These are phyloP conservation scores for Megalops cyprinoides DNA, from an alignment of 2,797 vertebrate species.

Conservation along the genomic window DNA sequence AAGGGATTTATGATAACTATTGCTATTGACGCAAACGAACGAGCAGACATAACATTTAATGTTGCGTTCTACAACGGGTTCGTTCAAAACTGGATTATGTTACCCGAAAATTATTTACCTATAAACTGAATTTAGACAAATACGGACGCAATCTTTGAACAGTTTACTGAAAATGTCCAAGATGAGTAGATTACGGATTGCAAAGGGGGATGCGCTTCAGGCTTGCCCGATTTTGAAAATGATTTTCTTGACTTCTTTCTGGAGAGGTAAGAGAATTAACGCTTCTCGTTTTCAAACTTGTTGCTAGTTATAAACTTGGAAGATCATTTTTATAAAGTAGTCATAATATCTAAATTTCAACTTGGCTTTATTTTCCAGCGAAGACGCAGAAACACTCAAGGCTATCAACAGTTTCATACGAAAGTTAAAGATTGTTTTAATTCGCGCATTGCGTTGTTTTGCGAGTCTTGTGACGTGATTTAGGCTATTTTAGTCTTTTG, in stretches of 20 bases:
- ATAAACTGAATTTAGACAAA: constrained; percentile 25
- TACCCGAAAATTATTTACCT: constrained; percentile 4
- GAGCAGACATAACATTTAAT: constrained; percentile 17
- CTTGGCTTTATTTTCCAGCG: neutral
- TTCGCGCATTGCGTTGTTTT: neutral
- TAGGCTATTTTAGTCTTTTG: neutral
- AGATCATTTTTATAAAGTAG: neutral
- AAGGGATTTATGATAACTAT: constrained; percentile 30
- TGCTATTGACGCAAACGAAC: neutral
- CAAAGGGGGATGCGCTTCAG: constrained; percentile 47
- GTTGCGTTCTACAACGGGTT: neutral
- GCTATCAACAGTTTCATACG: neutral
- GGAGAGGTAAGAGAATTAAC: constrained; percentile 62
- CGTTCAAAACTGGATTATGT: constrained; percentile 34
- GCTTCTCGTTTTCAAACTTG: constrained; percentile 48
- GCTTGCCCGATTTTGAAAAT: constrained; percentile 56
- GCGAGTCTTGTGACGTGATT: neutral
- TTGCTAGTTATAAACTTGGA: constrained; percentile 42
- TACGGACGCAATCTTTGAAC: constrained; percentile 5
- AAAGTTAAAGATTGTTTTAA: neutral
- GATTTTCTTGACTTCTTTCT: constrained; percentile 57
- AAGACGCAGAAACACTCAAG: neutral
- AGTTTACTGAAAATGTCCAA: neutral
- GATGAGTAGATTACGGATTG: constrained; percentile 52
- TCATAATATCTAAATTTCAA: neutral